phyloP scores from a whole-genome alignment of 2,888 invertebrate genomes.

The Corythucha ciliata region DNA sequence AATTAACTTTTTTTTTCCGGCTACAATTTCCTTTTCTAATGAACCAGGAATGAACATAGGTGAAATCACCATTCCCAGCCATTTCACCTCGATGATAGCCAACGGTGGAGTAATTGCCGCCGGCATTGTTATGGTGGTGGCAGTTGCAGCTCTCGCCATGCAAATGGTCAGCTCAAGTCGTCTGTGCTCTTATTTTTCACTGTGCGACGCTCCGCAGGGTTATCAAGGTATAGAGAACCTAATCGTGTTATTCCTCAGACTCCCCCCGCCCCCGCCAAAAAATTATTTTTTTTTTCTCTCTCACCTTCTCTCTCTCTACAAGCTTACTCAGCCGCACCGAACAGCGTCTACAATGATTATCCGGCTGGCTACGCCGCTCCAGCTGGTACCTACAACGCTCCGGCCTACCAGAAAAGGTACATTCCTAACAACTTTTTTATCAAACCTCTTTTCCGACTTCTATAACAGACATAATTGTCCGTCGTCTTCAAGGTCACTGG shows the following conservation, averaged over 20 bases:
- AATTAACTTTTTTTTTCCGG: no score
- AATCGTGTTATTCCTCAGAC: neutral
- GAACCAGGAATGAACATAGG: conserved; percentile 26
- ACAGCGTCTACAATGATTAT: conserved; percentile 27
- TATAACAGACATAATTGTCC: neutral
- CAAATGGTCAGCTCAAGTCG: conserved; percentile 34
- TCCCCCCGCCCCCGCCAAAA: neutral
- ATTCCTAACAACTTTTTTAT: neutral
- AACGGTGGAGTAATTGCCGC: conserved; percentile 33
- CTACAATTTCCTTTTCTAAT: no score
- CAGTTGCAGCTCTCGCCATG: conserved; percentile 33
- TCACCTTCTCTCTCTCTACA: conserved; percentile 14
- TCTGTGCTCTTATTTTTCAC: conserved; percentile 36
- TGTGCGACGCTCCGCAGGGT: conserved; percentile 31
- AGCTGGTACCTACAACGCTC: conserved; percentile 34
- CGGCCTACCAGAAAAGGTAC: conserved; percentile 33
- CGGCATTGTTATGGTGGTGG: conserved; percentile 33
- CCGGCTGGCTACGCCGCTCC: conserved; percentile 27
- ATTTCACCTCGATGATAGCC: conserved; percentile 21
- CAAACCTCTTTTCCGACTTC: neutral
- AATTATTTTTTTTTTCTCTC: neutral
- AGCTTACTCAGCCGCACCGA: conserved; percentile 21
- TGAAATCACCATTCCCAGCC: conserved; percentile 25
- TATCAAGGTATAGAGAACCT: conserved; percentile 24
- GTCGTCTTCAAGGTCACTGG: conserved; percentile 36